Evolutionary conservation across 1,140 invertebrate species (phyloP), one percentile per base, ranked within the genome.

Genomic region (Lepidurus arcticus): DNA sequence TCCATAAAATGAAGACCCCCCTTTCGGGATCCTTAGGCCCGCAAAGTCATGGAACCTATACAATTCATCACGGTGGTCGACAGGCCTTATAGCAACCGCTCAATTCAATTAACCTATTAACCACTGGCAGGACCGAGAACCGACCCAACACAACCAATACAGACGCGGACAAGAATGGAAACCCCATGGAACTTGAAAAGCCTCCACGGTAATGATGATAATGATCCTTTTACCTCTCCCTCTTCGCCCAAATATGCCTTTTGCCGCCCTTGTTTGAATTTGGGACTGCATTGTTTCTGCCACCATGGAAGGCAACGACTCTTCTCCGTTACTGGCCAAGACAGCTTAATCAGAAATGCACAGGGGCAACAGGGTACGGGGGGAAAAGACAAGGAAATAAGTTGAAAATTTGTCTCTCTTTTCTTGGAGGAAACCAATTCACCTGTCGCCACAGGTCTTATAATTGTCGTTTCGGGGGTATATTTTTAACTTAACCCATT

Each of bases 31-130:
- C 21, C n/a, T 65, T 65, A 65, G 53, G 16, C 16, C 16, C 53
- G 7, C 13, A 21, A 65, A 65, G 53, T 65, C 53, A 7, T 21
- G 53, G 9, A 65, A 21, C 21, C 53, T 13, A 65, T 65, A 65
- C 53, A 21, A 65, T 65, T 65, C n/a, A 65, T 65, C 53, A 65
- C 53, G 53, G 53, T 65, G 53, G 53, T 65, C 53, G 53, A 65
- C 53, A 65, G 53, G 53, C 53, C 53, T 65, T 65, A 65, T 65
- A 65, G 53, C 53, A 65, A 65, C 53, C 53, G 53, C 53, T 65
- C 53, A 65, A 65, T 65, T 65, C 53, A 65, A 65, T 65, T 65
- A 65, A 65, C 53, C 53, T 65, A 65, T 65, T 65, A 65, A 65
- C 9, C 53, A 65, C 53, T 65, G 53, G 53, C 53, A 65, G 53